Evolutionary conservation across 2,888 invertebrate genomes (phyloP), one percentile per base, ranked within the genome.

Genomic region (Netelia inedita): DNA sequence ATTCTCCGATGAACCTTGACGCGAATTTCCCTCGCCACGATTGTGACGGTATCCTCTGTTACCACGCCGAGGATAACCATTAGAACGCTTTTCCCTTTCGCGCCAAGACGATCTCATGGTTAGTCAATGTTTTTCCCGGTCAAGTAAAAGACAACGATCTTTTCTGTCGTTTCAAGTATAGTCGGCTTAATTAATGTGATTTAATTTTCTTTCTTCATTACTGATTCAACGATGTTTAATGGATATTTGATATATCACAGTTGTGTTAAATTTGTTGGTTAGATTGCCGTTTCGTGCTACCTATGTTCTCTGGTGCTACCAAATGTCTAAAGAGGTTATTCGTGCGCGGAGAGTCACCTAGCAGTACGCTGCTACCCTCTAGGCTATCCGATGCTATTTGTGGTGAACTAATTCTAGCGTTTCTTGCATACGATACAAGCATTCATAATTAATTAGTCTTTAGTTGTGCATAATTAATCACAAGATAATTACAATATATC

Each of bases 21-120:
- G 59, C n/a, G 59, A 41, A 76, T 83, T 81, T 66, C 81, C 79
- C 21, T 73, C 79, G 23, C 74, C 68, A 8, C 82, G 76, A 76
- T 83, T 75, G 2, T 78, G 78, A 72, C 84, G 83, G 50, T 82
- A 71, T 65, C 81, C 83, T 23, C 83, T 46, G 68, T 79, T 74
- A 16, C 71, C 71, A 50, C 69, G 63, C n/a, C 81, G 69, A 16
- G 81, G 75, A 83, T 86, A 83, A 82, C 86, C 86, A 69, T 81
- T 65, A 9, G 66, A 41, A 6, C 57, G 69, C 11, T 78, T 79
- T n/a, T 73, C 71, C 43, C 71, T 69, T 28, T 83, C 85, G 28
- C 83, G 78, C 86, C 81, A 82, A 57, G 83, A 81, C 83, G 84
- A 83, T 57, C 16, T 53, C 16, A n/a, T 16, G n/a, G 1, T 14